Conservation (phyloP, 2,888 invertebrate species). For the Volucella inflata region DNA sequence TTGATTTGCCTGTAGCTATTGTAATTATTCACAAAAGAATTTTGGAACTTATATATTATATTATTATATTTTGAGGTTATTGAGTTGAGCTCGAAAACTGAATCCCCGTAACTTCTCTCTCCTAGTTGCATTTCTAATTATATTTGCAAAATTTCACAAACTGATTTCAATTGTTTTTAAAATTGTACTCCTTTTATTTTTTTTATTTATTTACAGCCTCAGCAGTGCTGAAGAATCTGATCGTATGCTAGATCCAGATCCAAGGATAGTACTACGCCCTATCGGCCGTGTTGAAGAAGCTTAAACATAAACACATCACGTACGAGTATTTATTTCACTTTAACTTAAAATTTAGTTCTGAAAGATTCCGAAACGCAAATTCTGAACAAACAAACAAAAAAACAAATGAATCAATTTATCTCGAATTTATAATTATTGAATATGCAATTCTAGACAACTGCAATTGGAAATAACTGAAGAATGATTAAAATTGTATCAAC, state of each 20-base stretch:
- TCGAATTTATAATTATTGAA: constrained; percentile 63
- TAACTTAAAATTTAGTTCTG: constrained; percentile 40
- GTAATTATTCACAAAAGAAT: no score
- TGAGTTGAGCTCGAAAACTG: no score
- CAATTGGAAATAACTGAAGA: constrained; percentile 33
- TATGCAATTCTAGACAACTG: constrained; percentile 32
- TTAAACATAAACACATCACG: constrained; percentile 76
- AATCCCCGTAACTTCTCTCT: no score
- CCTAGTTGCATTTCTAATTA: background rate
- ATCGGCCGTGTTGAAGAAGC: constrained; percentile 87
- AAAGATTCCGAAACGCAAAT: constrained; percentile 49
- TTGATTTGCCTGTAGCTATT: no score
- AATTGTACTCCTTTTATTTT: constrained; percentile 36
- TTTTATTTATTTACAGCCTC: constrained; percentile 84
- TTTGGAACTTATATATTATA: no score
- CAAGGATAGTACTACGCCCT: constrained; percentile 87
- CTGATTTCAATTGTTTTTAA: background rate
- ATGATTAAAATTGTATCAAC: constrained; percentile 20
- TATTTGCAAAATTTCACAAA: background rate
- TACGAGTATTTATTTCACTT: constrained; percentile 46
- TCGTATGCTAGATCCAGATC: constrained; percentile 90
- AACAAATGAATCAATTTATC: constrained; percentile 43
- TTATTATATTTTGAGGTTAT: no score
- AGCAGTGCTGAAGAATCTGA: constrained; percentile 90
- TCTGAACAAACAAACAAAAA: constrained; percentile 29